These are phyloP conservation scores for Popillia japonica DNA, from an alignment of 1,140 invertebrate species.

Conservation along the genomic window DNA sequence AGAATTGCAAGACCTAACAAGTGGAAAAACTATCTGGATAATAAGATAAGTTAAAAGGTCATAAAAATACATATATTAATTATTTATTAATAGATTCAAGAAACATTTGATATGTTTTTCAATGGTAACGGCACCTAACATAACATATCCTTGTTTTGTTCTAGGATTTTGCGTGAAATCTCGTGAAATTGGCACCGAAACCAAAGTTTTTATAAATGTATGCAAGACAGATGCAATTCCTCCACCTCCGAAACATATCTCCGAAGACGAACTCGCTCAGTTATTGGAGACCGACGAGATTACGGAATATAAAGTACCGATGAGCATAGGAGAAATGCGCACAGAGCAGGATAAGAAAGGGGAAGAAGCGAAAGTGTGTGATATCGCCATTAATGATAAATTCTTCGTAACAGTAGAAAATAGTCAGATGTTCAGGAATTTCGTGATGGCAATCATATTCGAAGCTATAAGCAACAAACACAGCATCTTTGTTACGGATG, in stretches of 20 bases:
- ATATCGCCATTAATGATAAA: constrained; percentile 78
- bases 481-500: constrained; percentile 70
- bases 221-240: constrained; percentile 81
- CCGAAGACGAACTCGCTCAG: constrained; percentile 75
- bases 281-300: constrained; percentile 77
- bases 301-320: constrained; percentile 79
- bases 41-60: too few species aligned
- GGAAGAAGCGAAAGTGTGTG: constrained; percentile 73
- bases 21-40: too few species aligned
- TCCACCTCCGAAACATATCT: constrained; percentile 78
- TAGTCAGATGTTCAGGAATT: constrained; percentile 75
- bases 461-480: constrained; percentile 81
- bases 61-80: too few species aligned
- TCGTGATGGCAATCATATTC: constrained; percentile 77
- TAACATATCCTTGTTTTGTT: constrained; percentile 46
- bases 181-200: constrained; percentile 69
- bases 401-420: constrained; percentile 76
- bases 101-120: too few species aligned
- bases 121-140: too few species aligned
- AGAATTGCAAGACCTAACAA: too few species aligned
- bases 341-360: constrained; percentile 81
- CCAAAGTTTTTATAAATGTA: constrained; percentile 84
- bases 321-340: constrained; percentile 86
- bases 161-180: constrained; percentile 87
- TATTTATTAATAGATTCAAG: too few species aligned